Conservation (phyloP, 2,797 vertebrate genomes). For the Acrocephalus scirpaceus region DNA sequence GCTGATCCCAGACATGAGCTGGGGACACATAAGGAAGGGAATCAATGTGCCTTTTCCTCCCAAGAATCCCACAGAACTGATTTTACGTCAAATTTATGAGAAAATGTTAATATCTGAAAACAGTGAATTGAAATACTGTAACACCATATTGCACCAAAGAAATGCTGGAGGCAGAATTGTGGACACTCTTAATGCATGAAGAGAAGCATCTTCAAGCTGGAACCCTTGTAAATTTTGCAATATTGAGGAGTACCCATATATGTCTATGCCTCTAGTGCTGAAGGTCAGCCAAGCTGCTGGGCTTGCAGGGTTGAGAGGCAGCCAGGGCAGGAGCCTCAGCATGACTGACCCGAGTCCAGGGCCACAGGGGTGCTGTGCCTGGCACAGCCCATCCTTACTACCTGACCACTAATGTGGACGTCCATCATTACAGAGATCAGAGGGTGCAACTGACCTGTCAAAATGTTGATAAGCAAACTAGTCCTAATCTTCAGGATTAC, state of each 20-base stretch:
- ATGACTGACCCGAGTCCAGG: accelerated
- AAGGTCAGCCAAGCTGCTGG: neutral
- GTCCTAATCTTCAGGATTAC: neutral
- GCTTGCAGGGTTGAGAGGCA: neutral
- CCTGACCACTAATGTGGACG: neutral
- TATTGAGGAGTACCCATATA: neutral
- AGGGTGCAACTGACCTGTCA: neutral
- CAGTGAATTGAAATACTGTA: neutral
- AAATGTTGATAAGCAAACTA: neutral
- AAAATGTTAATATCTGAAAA: neutral
- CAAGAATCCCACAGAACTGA: neutral
- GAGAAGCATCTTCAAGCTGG: neutral
- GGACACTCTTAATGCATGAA: neutral
- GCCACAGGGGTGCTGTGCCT: neutral
- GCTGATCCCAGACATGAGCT: neutral
- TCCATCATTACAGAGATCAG: neutral
- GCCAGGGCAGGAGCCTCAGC: neutral
- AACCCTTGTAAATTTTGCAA: neutral
- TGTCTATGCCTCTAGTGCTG: no score
- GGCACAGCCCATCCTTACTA: accelerated
- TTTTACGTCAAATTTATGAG: neutral
- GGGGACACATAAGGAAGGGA: neutral
- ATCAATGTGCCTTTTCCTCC: neutral
- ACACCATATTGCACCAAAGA: neutral
- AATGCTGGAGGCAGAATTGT: neutral